Evolutionary conservation across 2,113 vertebrate species (phyloP).

Genomic region (Phrynosoma blainvillii): DNA sequence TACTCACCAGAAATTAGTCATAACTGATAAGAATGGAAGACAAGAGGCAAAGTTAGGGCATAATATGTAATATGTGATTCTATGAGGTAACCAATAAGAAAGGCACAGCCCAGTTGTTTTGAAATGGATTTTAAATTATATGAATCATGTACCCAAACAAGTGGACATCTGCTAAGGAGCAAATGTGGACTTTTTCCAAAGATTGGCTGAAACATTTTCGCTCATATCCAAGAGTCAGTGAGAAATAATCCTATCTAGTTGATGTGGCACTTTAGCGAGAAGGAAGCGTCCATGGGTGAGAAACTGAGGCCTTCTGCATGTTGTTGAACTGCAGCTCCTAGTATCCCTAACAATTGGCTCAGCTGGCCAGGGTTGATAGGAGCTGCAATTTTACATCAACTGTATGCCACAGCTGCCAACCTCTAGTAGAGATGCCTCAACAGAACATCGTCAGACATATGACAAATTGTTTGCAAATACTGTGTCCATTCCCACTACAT

Average conservation of each 20-base stretch:
- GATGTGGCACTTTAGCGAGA: not conserved
- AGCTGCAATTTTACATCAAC: no score
- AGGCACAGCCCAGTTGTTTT: not conserved
- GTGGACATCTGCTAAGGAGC: not conserved
- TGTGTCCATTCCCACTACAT: not conserved
- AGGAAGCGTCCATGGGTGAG: no score
- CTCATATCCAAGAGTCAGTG: not conserved
- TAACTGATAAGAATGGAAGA: not conserved
- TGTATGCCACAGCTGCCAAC: no score
- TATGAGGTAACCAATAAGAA: not conserved
- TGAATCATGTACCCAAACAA: not conserved
- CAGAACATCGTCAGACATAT: no score
- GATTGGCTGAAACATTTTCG: not conserved
- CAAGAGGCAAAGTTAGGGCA: not conserved
- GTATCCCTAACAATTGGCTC: no score
- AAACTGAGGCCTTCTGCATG: no score
- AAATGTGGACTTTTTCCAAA: not conserved
- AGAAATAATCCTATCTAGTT: not conserved
- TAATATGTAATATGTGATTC: not conserved
- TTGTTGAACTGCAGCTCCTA: no score
- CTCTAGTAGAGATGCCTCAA: no score
- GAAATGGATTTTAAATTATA: not conserved
- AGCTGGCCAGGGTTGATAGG: no score
- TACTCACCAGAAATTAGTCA: not conserved
- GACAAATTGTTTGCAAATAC: not conserved